phyloP scores from a whole-genome alignment of 1,140 invertebrate species.

The Hyles vespertilio region DNA sequence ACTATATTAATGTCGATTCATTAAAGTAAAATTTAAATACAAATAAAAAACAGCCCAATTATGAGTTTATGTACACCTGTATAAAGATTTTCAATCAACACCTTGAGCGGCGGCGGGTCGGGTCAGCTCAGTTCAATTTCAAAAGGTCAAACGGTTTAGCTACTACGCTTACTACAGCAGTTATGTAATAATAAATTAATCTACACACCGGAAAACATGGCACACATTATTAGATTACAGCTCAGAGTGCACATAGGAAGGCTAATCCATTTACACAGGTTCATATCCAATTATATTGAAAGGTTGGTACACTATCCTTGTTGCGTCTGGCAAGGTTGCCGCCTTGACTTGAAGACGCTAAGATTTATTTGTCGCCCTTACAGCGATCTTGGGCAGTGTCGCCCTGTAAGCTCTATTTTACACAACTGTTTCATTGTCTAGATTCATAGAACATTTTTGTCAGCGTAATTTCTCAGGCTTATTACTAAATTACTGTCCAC shows the following conservation, averaged over 20 bases:
- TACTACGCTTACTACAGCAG: not conserved
- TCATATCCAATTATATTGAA: constrained; percentile 26
- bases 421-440: too few species aligned
- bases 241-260: constrained; percentile 20
- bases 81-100: not conserved
- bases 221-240: constrained; percentile 26
- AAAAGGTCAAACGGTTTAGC: constrained; percentile 1
- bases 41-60: too few species aligned
- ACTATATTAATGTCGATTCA: too few species aligned
- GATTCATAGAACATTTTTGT: too few species aligned
- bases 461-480: too few species aligned
- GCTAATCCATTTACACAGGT: constrained; percentile 23
- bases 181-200: constrained; percentile 1
- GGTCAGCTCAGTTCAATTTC: constrained; percentile 2
- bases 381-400: not conserved
- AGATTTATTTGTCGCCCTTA: constrained; percentile 9
- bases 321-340: constrained; percentile 16
- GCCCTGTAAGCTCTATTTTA: too few species aligned
- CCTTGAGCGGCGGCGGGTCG: not conserved
- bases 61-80: too few species aligned
- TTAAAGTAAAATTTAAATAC: too few species aligned
- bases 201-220: constrained; percentile 1
- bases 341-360: constrained; percentile 22
- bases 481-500: too few species aligned
- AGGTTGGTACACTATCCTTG: constrained; percentile 1